A percentile compares a stretch with the other conserved stretches of the same genome.
phyloP scores from a whole-genome alignment of 2,888 invertebrate genomes.

The Napeogenes inachia region DNA sequence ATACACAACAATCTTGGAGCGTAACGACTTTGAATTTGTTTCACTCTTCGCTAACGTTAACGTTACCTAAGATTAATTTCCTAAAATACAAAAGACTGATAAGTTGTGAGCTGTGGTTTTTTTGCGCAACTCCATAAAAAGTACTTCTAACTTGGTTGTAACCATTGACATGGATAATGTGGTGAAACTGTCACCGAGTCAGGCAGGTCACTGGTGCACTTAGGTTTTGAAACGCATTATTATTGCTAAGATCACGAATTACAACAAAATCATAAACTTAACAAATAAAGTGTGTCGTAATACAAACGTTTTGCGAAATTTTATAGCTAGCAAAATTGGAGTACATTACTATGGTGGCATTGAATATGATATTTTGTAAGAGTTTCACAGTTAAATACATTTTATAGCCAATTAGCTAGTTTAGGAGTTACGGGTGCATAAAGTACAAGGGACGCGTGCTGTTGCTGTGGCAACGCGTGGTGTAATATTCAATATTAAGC shows the following conservation, averaged over 20 bases:
- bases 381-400: slow-evolving; percentile 37
- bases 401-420: slow-evolving; percentile 49
- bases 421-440: slow-evolving; percentile 55
- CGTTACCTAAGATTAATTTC: not conserved
- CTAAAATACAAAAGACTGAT: not conserved
- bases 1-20: not conserved
- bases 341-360: slow-evolving; percentile 62
- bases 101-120: not conserved
- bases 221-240: slow-evolving; percentile 4
- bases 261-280: slow-evolving; percentile 21
- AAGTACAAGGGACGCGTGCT: slow-evolving; percentile 45
- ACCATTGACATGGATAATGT: slow-evolving; percentile 6
- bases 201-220: slow-evolving; percentile 4
- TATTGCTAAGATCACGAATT: slow-evolving; percentile 8
- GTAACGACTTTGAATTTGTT: not conserved
- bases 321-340: slow-evolving; percentile 50
- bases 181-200: not conserved
- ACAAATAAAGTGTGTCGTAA: slow-evolving; percentile 23
- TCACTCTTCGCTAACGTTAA: not conserved
- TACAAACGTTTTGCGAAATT: slow-evolving; percentile 50
- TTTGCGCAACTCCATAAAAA: not conserved
- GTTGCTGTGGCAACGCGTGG: slow-evolving; percentile 39
- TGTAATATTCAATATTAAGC: slow-evolving; percentile 38
- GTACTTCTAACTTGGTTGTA: not conserved
- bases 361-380: slow-evolving; percentile 43